phyloP scores from a whole-genome alignment of 2,888 invertebrate genomes.

The Pristionchus exspectatus region DNA sequence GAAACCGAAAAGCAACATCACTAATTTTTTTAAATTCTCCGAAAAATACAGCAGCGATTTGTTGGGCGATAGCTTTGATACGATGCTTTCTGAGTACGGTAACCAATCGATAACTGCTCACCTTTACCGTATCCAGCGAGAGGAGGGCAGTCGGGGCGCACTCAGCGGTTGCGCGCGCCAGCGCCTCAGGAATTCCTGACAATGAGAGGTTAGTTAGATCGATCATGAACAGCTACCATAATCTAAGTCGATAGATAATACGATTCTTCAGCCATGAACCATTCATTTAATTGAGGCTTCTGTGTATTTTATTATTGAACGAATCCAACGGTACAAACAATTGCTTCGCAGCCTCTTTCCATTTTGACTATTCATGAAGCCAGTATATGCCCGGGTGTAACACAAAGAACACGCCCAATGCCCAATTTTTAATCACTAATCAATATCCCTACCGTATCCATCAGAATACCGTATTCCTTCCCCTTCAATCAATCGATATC shows the following conservation, averaged over 20 bases:
- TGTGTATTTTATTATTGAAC: no score
- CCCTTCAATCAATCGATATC: background rate
- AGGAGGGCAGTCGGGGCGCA: slow-evolving; percentile 6
- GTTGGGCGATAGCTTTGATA: background rate
- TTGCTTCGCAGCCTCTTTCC: no score
- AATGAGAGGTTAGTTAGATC: background rate
- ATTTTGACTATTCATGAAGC: background rate
- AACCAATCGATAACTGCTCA: background rate
- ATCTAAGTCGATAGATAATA: no score
- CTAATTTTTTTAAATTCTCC: background rate
- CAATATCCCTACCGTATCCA: background rate
- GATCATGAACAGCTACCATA: background rate
- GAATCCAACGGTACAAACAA: no score
- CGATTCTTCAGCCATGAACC: no score
- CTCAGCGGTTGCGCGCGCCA: slow-evolving; percentile 29
- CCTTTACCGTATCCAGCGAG: slow-evolving; percentile 45
- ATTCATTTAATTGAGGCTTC: no score
- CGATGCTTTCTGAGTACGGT: background rate
- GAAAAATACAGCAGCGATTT: no score
- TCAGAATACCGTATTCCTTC: background rate
- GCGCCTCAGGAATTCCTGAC: slow-evolving; percentile 9
- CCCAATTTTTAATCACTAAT: no score
- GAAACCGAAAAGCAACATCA: background rate
- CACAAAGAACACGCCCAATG: background rate
- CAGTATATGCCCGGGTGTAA: background rate